phyloP scores from a whole-genome alignment of 2,888 invertebrate genomes.

The Adelphocoris suturalis region DNA sequence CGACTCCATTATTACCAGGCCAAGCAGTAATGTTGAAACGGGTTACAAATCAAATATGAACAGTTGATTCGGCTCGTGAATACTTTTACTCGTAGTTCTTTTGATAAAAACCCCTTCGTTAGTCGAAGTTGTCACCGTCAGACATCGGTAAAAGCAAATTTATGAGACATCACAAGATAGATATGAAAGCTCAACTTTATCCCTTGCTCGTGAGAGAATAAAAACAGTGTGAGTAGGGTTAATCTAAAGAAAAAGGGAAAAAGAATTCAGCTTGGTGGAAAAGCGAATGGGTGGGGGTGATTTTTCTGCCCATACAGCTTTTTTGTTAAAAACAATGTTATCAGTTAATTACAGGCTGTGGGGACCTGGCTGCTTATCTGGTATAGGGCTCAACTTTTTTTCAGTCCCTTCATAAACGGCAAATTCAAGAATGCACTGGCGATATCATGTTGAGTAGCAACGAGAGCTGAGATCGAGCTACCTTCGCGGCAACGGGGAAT shows the following conservation, averaged over 20 bases:
- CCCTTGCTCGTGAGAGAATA: neutral
- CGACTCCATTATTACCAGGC: no score
- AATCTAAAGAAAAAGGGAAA: neutral
- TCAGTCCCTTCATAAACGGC: conserved; percentile 30
- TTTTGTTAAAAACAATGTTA: conserved; percentile 60
- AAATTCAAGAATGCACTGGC: neutral
- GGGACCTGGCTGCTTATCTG: conserved; percentile 28
- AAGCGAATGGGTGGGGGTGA: neutral
- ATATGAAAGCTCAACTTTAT: neutral
- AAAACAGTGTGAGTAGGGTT: neutral
- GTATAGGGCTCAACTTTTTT: conserved; percentile 20
- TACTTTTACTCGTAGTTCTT: no score
- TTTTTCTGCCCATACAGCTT: conserved; percentile 35
- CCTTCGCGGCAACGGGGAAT: no score
- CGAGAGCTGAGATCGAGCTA: neutral
- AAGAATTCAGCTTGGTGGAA: conserved; percentile 22
- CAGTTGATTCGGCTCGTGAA: no score
- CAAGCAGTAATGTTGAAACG: no score
- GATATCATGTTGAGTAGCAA: neutral
- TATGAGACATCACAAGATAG: neutral
- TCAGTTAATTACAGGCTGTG: conserved; percentile 60
- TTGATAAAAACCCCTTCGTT: no score
- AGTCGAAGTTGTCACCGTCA: neutral
- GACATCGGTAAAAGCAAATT: neutral
- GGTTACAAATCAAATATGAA: no score